A percentile compares a stretch with the other conserved stretches of the same genome.
phyloP scores from a whole-genome alignment of 2,113 vertebrate genomes.

The Trogon surrucura region DNA sequence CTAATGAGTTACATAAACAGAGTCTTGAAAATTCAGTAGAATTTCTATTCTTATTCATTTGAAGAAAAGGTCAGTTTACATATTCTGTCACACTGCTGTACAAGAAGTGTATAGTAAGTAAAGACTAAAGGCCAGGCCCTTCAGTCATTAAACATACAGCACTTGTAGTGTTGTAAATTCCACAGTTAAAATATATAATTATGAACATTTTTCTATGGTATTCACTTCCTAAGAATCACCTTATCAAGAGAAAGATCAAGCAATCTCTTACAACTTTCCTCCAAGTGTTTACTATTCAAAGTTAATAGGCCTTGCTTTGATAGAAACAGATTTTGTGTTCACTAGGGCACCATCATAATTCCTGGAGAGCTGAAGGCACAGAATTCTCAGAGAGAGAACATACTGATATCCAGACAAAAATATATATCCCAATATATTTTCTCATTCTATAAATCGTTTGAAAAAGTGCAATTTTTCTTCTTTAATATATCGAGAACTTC shows the following conservation, averaged over 20 bases:
- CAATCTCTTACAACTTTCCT: background rate
- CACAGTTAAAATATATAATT: background rate
- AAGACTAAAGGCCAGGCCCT: constrained; percentile 26
- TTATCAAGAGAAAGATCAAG: background rate
- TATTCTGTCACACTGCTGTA: background rate
- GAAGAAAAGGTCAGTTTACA: constrained; percentile 42
- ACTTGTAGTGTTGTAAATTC: background rate
- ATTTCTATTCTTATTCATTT: background rate
- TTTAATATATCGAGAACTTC: background rate
- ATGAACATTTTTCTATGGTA: background rate
- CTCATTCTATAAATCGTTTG: background rate
- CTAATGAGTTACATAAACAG: background rate
- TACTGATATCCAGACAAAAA: background rate
- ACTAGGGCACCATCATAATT: background rate
- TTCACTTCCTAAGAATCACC: background rate
- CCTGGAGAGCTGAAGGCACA: background rate
- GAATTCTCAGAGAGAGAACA: background rate
- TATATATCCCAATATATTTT: background rate
- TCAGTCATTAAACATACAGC: background rate
- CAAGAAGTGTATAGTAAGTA: background rate
- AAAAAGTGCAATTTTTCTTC: background rate
- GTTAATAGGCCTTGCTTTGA: background rate
- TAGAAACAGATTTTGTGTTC: background rate
- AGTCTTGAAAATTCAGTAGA: background rate
- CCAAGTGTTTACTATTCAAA: background rate